Evolutionary conservation across 2,888 invertebrate genomes (phyloP), one percentile per base, ranked within the genome.

Genomic region (Prosapia bicincta): DNA sequence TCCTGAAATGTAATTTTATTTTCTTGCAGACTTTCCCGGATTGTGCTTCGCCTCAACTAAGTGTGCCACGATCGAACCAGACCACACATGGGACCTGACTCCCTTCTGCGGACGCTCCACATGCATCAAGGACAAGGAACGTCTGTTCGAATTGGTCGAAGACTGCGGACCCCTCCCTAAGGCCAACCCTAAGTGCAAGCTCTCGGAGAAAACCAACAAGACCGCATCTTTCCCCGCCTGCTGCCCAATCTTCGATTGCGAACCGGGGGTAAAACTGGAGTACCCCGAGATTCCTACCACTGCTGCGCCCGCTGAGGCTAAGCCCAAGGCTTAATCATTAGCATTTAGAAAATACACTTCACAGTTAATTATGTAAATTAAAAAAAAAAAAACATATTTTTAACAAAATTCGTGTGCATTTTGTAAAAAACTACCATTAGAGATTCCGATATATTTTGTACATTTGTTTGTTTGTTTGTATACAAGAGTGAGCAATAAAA

Each of bases 71-170:
- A 92, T 95, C 72, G 94, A 95, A 83, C 93, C 94, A 1, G 92
- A 92, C 78, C 91, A 94, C 85, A 88, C 91, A 77, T 96, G 96
- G 96, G 95, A 95, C 74, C 85, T 96, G 81, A 88, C 92, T 1
- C 96, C 96, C 5, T 96, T 96, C 91, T 96, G 96, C 83, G 96
- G 96, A n/a, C 91, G 93, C 80, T 94, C 94, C 82, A 94, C 94
- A 74, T 96, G 96, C 86, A 93, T 95, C 3, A 88, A 91, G 81
- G 93, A 94, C 79, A 90, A 92, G 32, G 90, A 91, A 43, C 83
- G 78, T 6, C 81, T 82, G 10, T 74, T 82, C 71, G 82, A 82
- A 72, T 76, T 82, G 76, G 83, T 95, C 0, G 94, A 95, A 83
- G 96, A 96, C 86, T 96, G 96, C 82, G 96, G 96, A 13, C 95